Conservation (phyloP, 2,113 vertebrate genomes). For the Perca fluviatilis region DNA sequence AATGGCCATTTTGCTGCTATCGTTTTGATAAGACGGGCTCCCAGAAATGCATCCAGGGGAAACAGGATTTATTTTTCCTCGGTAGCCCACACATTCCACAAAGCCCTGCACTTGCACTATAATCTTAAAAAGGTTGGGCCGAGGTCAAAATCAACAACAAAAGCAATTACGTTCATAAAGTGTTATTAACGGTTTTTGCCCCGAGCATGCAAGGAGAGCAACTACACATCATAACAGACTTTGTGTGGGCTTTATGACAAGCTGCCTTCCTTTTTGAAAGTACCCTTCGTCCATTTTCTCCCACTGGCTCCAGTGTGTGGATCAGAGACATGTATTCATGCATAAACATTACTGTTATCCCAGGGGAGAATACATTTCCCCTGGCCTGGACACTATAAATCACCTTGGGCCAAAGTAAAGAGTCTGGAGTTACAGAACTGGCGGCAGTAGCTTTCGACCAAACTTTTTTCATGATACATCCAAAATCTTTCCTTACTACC, state of each 20-base stretch:
- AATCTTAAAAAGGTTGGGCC: conserved; percentile 50
- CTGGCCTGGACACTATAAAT: conserved; percentile 63
- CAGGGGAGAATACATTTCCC: conserved; percentile 57
- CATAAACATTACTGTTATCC: conserved; percentile 69
- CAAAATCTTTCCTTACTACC: conserved; percentile 8
- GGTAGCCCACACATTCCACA: conserved; percentile 39
- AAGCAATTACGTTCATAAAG: conserved; percentile 52
- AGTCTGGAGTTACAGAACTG: conserved; percentile 61
- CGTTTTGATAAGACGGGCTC: conserved; percentile 44
- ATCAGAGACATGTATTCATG: conserved; percentile 65
- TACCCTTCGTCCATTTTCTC: conserved; percentile 60
- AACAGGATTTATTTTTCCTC: conserved; percentile 37
- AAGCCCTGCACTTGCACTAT: conserved; percentile 8
- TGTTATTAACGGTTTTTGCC: conserved; percentile 48
- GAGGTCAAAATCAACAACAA: conserved; percentile 62
- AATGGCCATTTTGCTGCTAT: conserved; percentile 57
- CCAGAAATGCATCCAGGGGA: conserved; percentile 15
- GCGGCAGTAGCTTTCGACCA: conserved; percentile 33
- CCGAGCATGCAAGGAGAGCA: conserved; percentile 20
- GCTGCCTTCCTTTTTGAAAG: conserved; percentile 47
- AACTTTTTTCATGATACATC: conserved; percentile 38
- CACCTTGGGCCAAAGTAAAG: conserved; percentile 77
- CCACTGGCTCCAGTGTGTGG: conserved; percentile 34
- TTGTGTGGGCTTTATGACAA: conserved; percentile 58
- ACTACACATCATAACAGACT: conserved; percentile 35